A percentile compares a stretch with the other conserved stretches of the same genome.
Conservation (phyloP, 2,888 invertebrate genomes). For the Catocala sponsa region DNA sequence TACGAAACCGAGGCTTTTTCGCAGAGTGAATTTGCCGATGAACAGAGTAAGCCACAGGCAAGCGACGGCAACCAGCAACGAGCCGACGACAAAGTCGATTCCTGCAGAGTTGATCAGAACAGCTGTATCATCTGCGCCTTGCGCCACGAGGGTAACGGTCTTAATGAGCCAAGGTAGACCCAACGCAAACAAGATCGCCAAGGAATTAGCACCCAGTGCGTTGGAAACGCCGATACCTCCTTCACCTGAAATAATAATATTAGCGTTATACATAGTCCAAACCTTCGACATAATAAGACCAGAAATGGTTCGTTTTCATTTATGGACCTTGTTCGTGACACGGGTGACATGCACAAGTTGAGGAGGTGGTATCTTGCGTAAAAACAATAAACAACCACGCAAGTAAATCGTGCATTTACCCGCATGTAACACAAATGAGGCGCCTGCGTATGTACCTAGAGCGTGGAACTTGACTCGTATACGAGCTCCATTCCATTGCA, state of each 20-base stretch:
- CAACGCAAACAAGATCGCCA: slow-evolving; percentile 94
- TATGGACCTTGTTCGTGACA: no score
- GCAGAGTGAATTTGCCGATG: slow-evolving; percentile 91
- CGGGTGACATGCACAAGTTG: no score
- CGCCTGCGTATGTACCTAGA: no score
- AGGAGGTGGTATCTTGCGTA: no score
- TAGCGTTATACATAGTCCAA: slow-evolving; percentile 11
- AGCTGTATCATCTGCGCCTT: slow-evolving; percentile 78
- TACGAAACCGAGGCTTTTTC: slow-evolving; percentile 90
- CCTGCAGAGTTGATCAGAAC: slow-evolving; percentile 93
- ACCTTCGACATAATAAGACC: slow-evolving; percentile 3
- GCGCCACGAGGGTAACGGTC: slow-evolving; percentile 86
- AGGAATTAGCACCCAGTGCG: slow-evolving; percentile 94
- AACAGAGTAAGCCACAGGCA: slow-evolving; percentile 91
- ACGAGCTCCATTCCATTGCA: no score
- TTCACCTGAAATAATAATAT: slow-evolving; percentile 88
- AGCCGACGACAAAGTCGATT: slow-evolving; percentile 94
- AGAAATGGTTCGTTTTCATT: no score
- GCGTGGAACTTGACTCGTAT: no score
- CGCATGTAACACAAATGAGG: no score
- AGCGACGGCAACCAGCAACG: slow-evolving; percentile 92
- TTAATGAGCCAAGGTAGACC: slow-evolving; percentile 96
- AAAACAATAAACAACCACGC: no score
- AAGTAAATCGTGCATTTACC: no score
- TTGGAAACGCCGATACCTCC: slow-evolving; percentile 96